Evolutionary conservation across 2,113 vertebrate species (phyloP), one percentile per base, ranked within the genome.

Genomic region (Platysteira castanea): DNA sequence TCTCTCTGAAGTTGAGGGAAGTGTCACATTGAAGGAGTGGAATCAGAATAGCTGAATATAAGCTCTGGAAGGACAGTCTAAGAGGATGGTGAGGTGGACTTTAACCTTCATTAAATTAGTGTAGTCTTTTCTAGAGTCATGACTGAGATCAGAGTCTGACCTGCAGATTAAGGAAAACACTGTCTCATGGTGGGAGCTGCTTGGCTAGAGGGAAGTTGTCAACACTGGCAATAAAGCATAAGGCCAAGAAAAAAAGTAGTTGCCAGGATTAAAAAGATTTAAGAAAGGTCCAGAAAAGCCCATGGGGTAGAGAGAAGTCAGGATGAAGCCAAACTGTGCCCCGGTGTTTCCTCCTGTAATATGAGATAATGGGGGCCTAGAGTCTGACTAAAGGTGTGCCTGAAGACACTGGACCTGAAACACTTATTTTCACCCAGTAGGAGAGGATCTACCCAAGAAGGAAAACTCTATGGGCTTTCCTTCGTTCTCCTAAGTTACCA

Each of bases 161-260:
- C 64, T 77, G 30, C 42, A 95, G 49, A 30, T 20, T 41, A 61
- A 47, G 47, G 26, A 52, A 64, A 87, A 57, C 31, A 5, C 24
- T 0, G 0, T 47, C 21, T 49, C 10, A 8, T 8, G 8, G 8
- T 46, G 17, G 42, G 39, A 71, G 17, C 22, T 61, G 7, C 47
- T 70, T 70, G 56, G 18, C 56, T 31, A 37, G 19, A 59, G 15
- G 39, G 19, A 63, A 39, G 16, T 33, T 60, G 14, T 56, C 64
- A 47, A n/a, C 33, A 49, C 11, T n/a, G 39, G 15, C 10, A 59
- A 21, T 8, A 37, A 59, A 22, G 28, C 27, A 82, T 85, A 50
- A 90, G 37, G 3, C 9, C 12, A 60, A 87, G 37, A 78, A 12
- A 74, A 93, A 37, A 41, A 0, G 0, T 27, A 47, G 10, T 27